Percentiles rank a stretch among this genome's conserved stretches.
phyloP scores from a whole-genome alignment of 1,140 invertebrate species.

The Ostrea edulis region DNA sequence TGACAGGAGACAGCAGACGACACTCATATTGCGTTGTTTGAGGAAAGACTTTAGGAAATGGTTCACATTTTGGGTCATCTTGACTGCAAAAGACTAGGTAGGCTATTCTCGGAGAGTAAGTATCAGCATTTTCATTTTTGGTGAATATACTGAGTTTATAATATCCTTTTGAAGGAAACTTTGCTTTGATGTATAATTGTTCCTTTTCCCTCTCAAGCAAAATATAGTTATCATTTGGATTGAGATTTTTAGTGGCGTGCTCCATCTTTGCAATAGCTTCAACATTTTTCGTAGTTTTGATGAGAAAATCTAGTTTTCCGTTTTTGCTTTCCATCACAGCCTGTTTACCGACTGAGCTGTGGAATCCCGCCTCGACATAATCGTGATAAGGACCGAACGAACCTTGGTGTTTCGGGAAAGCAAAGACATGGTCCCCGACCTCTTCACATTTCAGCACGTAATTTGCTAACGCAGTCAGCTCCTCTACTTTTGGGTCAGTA shows the following conservation, averaged over 20 bases:
- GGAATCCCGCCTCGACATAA: slow-evolving; percentile 44
- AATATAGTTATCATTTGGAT: slow-evolving; percentile 16
- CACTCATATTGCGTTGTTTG: slow-evolving; percentile 40
- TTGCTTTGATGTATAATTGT: slow-evolving; percentile 24
- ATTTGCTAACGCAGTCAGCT: slow-evolving; percentile 18
- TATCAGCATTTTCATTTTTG: slow-evolving; percentile 44
- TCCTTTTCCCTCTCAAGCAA: slow-evolving; percentile 4
- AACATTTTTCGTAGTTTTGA: slow-evolving; percentile 34
- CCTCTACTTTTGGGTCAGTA: slow-evolving; percentile 11
- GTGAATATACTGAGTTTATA: slow-evolving; percentile 48
- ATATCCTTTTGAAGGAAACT: slow-evolving; percentile 43
- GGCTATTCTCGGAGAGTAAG: slow-evolving; percentile 26
- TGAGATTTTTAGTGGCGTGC: slow-evolving; percentile 5
- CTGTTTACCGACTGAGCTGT: neutral
- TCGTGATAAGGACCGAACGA: slow-evolving; percentile 42
- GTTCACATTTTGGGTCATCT: neutral
- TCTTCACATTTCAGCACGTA: slow-evolving; percentile 34
- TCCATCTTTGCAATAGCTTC: slow-evolving; percentile 31
- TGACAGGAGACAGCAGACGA: slow-evolving; percentile 11
- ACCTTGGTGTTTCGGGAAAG: slow-evolving; percentile 40
- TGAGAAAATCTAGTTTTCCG: neutral
- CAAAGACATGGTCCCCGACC: neutral
- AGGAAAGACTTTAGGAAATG: slow-evolving; percentile 29
- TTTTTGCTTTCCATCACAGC: neutral
- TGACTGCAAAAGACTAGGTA: slow-evolving; percentile 30